A percentile compares a stretch with the other conserved stretches of the same genome.
Evolutionary conservation across 2,888 invertebrate genomes (phyloP).

Genomic region (Nipponacmea schrenckii): DNA sequence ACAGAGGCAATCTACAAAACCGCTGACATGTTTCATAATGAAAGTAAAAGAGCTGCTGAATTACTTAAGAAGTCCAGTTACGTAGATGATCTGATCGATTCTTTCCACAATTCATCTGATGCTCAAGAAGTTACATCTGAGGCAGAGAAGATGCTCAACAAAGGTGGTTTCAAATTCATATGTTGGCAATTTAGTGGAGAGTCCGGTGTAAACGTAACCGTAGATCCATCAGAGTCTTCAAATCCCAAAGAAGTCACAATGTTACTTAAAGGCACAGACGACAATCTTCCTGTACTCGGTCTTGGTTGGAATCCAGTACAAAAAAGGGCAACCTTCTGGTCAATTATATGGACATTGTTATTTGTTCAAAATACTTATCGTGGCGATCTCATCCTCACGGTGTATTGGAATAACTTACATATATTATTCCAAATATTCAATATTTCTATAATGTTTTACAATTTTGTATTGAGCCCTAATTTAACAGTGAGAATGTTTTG

Average conservation of each 20-base stretch:
- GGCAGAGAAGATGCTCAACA: slow-evolving; percentile 11
- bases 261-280: background rate
- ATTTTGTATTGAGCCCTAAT: too few relatives aligned
- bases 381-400: too few relatives aligned
- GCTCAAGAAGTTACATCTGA: slow-evolving; percentile 4
- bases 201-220: too few relatives aligned
- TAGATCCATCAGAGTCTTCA: too few relatives aligned
- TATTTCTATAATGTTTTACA: too few relatives aligned
- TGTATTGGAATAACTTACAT: too few relatives aligned
- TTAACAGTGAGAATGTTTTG: too few relatives aligned
- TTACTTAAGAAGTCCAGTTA: slow-evolving; percentile 14
- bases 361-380: too few relatives aligned
- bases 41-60: slow-evolving; percentile 9
- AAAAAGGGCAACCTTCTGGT: slow-evolving; percentile 3
- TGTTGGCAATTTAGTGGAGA: background rate
- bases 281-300: background rate
- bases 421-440: too few relatives aligned
- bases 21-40: slow-evolving; percentile 3
- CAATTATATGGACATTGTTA: background rate
- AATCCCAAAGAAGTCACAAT: background rate
- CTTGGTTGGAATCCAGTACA: background rate
- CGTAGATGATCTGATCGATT: slow-evolving; percentile 12
- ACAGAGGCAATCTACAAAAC: slow-evolving; percentile 16
- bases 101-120: background rate
- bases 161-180: slow-evolving; percentile 5